These are phyloP conservation scores for Dasyprocta punctata DNA, from an alignment of 2,113 vertebrate species.

Conservation along the genomic window DNA sequence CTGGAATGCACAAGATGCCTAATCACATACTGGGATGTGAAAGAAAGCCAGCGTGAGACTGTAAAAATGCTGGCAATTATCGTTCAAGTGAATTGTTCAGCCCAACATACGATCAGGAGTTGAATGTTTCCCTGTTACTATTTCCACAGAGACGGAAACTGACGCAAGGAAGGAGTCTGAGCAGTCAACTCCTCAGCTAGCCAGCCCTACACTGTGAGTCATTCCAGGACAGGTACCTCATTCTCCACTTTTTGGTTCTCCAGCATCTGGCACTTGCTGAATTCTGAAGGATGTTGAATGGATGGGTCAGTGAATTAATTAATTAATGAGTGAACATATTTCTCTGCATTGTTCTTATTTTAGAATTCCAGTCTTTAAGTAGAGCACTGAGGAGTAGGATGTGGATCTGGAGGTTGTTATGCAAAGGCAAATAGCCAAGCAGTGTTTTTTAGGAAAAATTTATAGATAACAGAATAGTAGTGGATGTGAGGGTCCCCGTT, in stretches of 20 bases:
- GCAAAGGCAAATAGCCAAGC: constrained; percentile 18
- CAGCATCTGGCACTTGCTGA: constrained; percentile 39
- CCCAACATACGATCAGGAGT: constrained; percentile 25
- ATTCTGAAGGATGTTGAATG: constrained; percentile 14
- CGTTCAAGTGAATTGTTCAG: constrained; percentile 28
- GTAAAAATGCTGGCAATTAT: constrained; percentile 71
- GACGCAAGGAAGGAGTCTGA: constrained; percentile 27
- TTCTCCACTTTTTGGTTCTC: constrained; percentile 17
- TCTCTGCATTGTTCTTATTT: background rate
- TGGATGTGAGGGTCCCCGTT: background rate
- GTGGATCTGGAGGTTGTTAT: constrained; percentile 7
- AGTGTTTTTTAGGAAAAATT: background rate
- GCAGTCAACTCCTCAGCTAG: background rate
- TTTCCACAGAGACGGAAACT: constrained; percentile 54
- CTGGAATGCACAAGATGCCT: constrained; percentile 26
- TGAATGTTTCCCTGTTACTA: constrained; percentile 60
- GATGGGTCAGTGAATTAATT: background rate
- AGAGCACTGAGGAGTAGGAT: background rate
- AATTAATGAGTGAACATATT: background rate
- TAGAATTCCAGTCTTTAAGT: background rate
- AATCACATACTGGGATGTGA: constrained; percentile 63
- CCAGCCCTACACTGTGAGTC: constrained; percentile 30
- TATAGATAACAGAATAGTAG: constrained; percentile 8
- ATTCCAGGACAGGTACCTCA: constrained; percentile 55
- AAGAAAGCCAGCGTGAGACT: constrained; percentile 57